Conservation (phyloP, 2,113 vertebrate genomes). For the Lophius piscatorius region DNA sequence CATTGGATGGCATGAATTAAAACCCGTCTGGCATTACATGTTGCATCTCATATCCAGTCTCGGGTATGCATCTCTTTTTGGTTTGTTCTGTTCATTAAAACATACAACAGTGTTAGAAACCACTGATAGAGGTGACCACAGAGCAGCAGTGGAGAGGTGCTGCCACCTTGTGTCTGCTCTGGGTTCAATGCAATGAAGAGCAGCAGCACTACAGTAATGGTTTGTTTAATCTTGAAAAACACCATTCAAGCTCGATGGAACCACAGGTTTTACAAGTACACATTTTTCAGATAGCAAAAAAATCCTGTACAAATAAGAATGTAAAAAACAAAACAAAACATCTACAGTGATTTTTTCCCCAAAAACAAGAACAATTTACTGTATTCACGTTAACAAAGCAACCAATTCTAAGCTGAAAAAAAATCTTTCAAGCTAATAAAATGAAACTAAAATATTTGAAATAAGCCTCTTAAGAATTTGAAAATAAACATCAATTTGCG, state of each 20-base stretch:
- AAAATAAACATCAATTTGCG: conserved; percentile 43
- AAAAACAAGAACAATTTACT: conserved; percentile 64
- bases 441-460: conserved; percentile 44
- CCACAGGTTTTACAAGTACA: conserved; percentile 92
- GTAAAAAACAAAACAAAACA: conserved; percentile 42
- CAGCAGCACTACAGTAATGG: conserved; percentile 56
- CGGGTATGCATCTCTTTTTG: no score
- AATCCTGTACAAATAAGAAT: conserved; percentile 31
- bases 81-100: no score
- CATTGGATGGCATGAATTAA: no score
- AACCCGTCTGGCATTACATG: no score
- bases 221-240: conserved; percentile 92
- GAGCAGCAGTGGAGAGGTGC: conserved; percentile 8
- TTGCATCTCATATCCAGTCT: no score
- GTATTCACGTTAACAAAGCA: conserved; percentile 78
- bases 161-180: conserved; percentile 58
- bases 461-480: conserved; percentile 19
- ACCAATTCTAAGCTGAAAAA: conserved; percentile 53
- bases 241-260: conserved; percentile 93
- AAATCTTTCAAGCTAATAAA: conserved; percentile 35
- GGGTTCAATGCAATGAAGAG: background rate
- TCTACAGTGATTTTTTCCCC: conserved; percentile 64
- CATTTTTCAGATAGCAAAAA: conserved; percentile 86
- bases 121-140: no score
- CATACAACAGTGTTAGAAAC: no score